These are phyloP conservation scores for Paraplagusia blochii DNA, from an alignment of 2,113 vertebrate species.

Conservation along the genomic window DNA sequence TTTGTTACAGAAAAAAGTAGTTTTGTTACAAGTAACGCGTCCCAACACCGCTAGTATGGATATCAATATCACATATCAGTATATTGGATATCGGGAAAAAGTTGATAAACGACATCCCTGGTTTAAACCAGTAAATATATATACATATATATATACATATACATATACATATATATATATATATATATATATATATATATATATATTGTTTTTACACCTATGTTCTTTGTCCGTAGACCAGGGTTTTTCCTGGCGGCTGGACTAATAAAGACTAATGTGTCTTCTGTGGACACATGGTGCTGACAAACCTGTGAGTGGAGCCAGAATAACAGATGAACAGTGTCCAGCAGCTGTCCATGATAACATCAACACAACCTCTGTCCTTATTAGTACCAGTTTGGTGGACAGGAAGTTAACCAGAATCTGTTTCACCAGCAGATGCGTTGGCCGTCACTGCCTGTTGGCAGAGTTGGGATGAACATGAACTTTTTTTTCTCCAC, in stretches of 20 bases:
- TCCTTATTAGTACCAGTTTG: neutral
- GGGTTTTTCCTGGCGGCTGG: slow-evolving; percentile 23
- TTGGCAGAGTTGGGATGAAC: neutral
- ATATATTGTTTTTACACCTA: too few relatives aligned
- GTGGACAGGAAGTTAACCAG: neutral
- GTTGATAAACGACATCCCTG: too few relatives aligned
- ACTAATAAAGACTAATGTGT: slow-evolving; percentile 33
- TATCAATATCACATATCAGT: too few relatives aligned
- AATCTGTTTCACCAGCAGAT: neutral
- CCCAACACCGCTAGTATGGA: too few relatives aligned
- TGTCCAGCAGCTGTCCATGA: slow-evolving; percentile 33
- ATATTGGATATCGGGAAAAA: too few relatives aligned
- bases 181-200: too few relatives aligned
- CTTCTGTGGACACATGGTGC: slow-evolving; percentile 28
- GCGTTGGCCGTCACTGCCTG: slow-evolving; percentile 1
- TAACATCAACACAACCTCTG: slow-evolving; percentile 11
- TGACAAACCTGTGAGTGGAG: slow-evolving; percentile 28
- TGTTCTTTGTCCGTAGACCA: slow-evolving; percentile 10
- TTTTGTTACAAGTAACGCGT: too few relatives aligned
- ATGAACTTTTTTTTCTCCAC: neutral
- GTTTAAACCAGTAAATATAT: too few relatives aligned
- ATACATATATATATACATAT: too few relatives aligned
- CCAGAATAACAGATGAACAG: slow-evolving; percentile 35
- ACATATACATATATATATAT: too few relatives aligned
- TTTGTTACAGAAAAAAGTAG: too few relatives aligned